Conservation (phyloP, 2,797 vertebrate species). For the Balearica regulorum region DNA sequence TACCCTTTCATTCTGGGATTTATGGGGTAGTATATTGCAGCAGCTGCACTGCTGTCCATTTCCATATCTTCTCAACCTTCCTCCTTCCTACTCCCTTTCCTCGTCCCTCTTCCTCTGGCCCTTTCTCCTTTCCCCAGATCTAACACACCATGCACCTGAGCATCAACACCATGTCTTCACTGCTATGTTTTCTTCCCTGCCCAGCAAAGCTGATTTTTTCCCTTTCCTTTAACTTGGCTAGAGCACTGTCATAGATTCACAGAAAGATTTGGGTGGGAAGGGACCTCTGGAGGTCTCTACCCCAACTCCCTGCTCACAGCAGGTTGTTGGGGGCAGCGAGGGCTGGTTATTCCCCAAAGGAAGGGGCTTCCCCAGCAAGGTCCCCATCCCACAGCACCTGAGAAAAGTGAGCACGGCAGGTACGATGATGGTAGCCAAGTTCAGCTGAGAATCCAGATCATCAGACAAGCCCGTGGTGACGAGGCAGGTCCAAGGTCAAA, state of each 20-base stretch:
- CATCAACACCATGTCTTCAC: not conserved
- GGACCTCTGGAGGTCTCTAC: not conserved
- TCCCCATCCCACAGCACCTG: not conserved
- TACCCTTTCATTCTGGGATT: not conserved
- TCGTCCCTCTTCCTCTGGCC: not conserved
- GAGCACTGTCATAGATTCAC: not conserved
- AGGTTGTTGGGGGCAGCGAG: not conserved
- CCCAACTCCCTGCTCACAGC: not conserved
- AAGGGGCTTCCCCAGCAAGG: not conserved
- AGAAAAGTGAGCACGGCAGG: not conserved
- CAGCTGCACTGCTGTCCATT: not conserved
- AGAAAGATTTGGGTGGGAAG: not conserved
- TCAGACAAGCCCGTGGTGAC: not conserved
- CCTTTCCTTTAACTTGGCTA: not conserved
- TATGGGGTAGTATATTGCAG: not conserved
- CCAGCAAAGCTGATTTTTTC: not conserved
- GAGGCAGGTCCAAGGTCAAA: not conserved
- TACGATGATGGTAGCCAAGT: rapidly evolving
- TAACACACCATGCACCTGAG: not conserved
- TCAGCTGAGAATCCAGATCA: not conserved
- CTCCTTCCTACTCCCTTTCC: not conserved
- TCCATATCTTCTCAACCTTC: not conserved
- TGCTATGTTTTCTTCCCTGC: not conserved
- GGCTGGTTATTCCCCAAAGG: not conserved
- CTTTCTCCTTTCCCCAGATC: not conserved